Conservation (phyloP, 1,140 invertebrate genomes). For the Drosophila arizonae region DNA sequence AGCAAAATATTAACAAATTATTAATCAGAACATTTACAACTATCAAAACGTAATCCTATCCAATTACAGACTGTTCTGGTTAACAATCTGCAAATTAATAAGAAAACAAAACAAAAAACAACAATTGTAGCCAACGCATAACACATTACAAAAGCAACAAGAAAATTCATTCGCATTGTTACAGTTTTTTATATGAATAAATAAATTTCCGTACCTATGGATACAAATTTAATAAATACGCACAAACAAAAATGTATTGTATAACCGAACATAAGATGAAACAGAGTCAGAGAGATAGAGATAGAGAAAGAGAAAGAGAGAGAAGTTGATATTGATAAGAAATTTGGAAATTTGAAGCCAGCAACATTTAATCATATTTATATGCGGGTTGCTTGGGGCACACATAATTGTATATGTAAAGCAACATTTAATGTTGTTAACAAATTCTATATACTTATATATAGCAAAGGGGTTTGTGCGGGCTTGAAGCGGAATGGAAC, state of each 20-base stretch:
- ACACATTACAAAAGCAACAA: conserved; percentile 33
- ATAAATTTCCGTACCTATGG: conserved; percentile 60
- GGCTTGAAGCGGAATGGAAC: neutral
- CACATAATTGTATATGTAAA: neutral
- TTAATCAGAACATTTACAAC: neutral
- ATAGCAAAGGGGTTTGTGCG: conserved; percentile 18
- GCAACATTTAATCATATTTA: conserved; percentile 25
- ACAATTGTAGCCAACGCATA: conserved; percentile 54
- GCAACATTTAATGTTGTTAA: conserved; percentile 46
- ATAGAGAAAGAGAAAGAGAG: neutral
- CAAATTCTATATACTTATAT: conserved; percentile 4
- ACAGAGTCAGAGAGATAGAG: conserved; percentile 1
- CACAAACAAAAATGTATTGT: conserved; percentile 64
- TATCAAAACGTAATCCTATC: conserved; percentile 3
- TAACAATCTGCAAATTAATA: conserved; percentile 46
- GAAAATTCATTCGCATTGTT: conserved; percentile 60
- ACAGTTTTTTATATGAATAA: conserved; percentile 59
- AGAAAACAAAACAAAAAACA: conserved; percentile 22
- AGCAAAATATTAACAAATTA: neutral
- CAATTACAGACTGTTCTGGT: conserved; percentile 10
- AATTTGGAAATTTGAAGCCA: neutral
- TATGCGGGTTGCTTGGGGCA: conserved; percentile 22
- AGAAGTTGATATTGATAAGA: neutral
- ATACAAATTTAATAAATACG: conserved; percentile 63
- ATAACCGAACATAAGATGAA: conserved; percentile 37